Evolutionary conservation across 1,140 invertebrate species (phyloP), one percentile per base, ranked within the genome.

Genomic region (Leucophenga varia): DNA sequence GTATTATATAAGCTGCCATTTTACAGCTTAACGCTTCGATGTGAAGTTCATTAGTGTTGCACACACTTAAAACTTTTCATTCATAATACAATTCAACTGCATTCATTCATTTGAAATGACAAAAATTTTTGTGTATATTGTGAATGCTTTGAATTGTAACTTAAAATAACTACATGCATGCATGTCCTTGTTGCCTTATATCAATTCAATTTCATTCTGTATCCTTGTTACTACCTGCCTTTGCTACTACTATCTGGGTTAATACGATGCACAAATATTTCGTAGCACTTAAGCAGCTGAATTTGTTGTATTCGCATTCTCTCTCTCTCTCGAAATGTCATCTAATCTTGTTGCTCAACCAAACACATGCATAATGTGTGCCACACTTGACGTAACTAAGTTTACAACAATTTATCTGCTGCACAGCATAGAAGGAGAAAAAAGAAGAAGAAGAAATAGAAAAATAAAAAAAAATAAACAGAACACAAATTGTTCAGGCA

Each of bases 181-280:
- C 22, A 5, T 25, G 5, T 6, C 22, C 5, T 10, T 25, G 5
- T 10, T 25, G 22, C 22, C 10, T 25, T 10, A n/a, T 25, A 6
- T 10, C 10, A 10, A 5, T 25, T 25, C 22, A 25, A 10, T 10
- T 25, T 25, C 22, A 25, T 25, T 25, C 22, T 25, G 5, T 25
- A 25, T 5, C 22, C 10, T 25, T 25, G 12, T 28, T 28, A 12
- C 25, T 28, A 7, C 12, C 25, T 28, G 6, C 25, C 6, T 28
- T 28, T 41, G 43, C 31, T 47, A 22, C 39, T 37, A 40, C 51
- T 52, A 64, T 52, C 55, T 55, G 55, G 55, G 48, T 55, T 59
- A 56, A 57, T 56, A 49, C 49, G 52, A 58, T 59, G 58, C 50
- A 61, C 58, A 61, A 65, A 58, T 45, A 55, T 55, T 56, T 56